phyloP scores from a whole-genome alignment of 2,797 vertebrate genomes.

The Apogon talboti region DNA sequence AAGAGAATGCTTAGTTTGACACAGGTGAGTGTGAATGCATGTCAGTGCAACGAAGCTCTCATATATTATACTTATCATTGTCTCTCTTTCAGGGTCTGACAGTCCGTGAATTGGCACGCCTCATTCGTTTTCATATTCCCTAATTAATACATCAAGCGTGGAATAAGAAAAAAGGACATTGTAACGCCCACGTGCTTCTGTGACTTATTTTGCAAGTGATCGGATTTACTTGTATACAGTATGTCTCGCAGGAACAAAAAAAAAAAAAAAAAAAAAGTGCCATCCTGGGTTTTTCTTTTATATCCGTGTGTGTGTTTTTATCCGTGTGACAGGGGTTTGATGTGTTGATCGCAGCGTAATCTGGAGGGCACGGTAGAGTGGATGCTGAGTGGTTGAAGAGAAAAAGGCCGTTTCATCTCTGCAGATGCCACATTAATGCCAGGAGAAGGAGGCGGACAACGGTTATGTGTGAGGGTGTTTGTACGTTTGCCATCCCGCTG shows the following conservation, averaged over 20 bases:
- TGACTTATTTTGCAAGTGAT: not conserved
- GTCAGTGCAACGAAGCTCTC: not conserved
- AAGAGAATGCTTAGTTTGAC: not conserved
- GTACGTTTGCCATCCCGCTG: constrained; percentile 48
- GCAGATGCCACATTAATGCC: constrained; percentile 47
- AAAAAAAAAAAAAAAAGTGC: not conserved
- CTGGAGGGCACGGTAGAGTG: constrained; percentile 28
- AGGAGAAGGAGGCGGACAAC: constrained; percentile 10
- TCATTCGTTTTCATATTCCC: constrained; percentile 50
- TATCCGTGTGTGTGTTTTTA: constrained; percentile 5
- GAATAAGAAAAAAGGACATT: constrained; percentile 28
- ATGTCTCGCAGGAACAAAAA: not conserved
- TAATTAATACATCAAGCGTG: constrained; percentile 41
- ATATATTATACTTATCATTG: constrained; percentile 31
- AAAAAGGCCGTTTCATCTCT: constrained; percentile 45
- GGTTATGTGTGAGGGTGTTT: constrained; percentile 31
- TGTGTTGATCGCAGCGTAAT: constrained; percentile 43
- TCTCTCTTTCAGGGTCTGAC: constrained; percentile 30
- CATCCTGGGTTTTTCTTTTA: not conserved
- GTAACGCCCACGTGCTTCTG: constrained; percentile 6
- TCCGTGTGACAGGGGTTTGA: constrained; percentile 34
- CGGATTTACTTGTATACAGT: not conserved
- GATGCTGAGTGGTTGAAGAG: constrained; percentile 30
- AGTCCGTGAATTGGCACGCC: constrained; percentile 30
- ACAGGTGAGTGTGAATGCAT: not conserved